Evolutionary conservation across 2,113 vertebrate species (phyloP).

Genomic region (Herpetotheres cachinnans): DNA sequence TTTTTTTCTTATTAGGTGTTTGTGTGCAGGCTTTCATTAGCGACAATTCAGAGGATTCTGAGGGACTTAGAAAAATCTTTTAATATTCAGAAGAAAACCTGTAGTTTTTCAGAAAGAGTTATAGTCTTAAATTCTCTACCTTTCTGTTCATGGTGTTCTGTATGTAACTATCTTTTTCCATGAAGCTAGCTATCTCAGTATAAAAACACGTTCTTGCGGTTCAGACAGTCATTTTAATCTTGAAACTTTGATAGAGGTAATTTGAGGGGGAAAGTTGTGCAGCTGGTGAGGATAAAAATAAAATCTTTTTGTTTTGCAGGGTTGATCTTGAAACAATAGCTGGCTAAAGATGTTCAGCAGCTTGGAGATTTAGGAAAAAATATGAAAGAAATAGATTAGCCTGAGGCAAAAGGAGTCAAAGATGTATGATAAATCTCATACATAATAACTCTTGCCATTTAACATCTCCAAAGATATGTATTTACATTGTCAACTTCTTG

Average conservation of each 20-base stretch:
- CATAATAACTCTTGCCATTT: background rate
- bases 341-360: background rate
- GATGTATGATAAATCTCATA: background rate
- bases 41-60: background rate
- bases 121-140: background rate
- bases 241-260: constrained; percentile 24
- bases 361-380: constrained; percentile 10
- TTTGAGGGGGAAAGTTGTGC: constrained; percentile 20
- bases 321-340: constrained; percentile 24
- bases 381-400: background rate
- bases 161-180: background rate
- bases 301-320: constrained; percentile 4
- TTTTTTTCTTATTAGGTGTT: background rate
- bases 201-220: background rate
- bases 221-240: background rate
- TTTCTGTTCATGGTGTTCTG: background rate
- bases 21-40: background rate
- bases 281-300: constrained; percentile 42
- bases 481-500: background rate
- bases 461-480: background rate
- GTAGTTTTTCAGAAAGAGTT: background rate
- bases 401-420: background rate
- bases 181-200: background rate
- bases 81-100: background rate
- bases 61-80: background rate